Evolutionary conservation across 2,888 invertebrate species (phyloP).

Genomic region (Plebejus anna): DNA sequence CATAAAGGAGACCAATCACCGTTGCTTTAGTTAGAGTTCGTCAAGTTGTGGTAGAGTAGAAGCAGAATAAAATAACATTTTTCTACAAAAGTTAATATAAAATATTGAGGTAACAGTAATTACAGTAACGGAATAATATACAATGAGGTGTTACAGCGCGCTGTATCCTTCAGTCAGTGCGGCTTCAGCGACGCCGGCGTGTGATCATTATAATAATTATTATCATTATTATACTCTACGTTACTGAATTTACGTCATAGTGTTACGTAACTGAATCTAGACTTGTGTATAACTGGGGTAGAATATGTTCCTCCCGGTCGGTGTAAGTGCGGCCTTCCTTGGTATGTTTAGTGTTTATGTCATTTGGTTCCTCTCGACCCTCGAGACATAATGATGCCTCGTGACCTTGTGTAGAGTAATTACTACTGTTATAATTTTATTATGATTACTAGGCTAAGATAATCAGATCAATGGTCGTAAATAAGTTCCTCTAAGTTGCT

Average conservation of each 20-base stretch:
- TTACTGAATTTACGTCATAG: background rate
- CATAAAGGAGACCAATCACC: background rate
- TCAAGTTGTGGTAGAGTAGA: background rate
- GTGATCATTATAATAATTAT: background rate
- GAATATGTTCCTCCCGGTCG: background rate
- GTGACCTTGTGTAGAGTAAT: background rate
- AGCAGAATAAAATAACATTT: background rate
- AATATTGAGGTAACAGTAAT: background rate
- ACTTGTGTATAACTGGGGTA: background rate
- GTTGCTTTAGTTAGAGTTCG: background rate
- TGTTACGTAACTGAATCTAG: background rate
- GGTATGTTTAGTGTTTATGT: background rate
- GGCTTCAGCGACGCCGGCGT: background rate
- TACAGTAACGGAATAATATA: background rate
- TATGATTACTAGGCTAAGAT: background rate
- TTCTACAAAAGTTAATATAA: background rate
- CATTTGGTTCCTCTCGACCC: background rate
- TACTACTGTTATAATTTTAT: background rate
- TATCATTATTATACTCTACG: background rate
- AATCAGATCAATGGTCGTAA: no score
- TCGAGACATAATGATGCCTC: no score
- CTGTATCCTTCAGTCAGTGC: slow-evolving; percentile 2
- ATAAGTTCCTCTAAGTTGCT: background rate
- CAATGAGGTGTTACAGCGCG: background rate
- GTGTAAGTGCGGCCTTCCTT: background rate